Conservation (phyloP, 1,140 invertebrate species). For the Leptinotarsa defecta region DNA sequence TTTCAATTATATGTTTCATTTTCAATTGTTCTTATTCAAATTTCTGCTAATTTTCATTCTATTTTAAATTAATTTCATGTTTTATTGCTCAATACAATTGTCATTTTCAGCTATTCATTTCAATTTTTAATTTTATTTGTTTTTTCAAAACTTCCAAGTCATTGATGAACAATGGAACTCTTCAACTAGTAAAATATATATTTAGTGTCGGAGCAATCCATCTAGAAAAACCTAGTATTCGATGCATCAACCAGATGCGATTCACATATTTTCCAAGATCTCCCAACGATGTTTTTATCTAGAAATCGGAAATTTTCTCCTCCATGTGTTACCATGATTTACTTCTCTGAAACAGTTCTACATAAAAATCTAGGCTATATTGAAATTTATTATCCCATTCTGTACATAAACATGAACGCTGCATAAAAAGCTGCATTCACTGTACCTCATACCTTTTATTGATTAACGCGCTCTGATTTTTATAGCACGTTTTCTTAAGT, state of each 20-base stretch:
- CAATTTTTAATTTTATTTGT: no score
- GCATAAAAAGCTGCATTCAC: background rate
- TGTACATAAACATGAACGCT: background rate
- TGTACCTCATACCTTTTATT: conserved; percentile 6
- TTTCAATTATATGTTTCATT: no score
- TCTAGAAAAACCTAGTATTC: no score
- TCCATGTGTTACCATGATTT: background rate
- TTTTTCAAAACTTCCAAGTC: no score
- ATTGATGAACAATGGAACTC: no score
- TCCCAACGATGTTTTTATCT: background rate
- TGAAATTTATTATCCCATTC: background rate
- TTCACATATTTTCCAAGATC: background rate
- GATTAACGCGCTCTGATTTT: background rate
- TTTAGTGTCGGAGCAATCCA: no score
- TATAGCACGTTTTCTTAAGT: background rate
- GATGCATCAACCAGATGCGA: background rate
- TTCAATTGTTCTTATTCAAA: no score
- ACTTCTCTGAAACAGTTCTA: background rate
- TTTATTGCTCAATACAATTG: no score
- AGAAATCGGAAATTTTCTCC: background rate
- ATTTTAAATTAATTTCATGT: no score
- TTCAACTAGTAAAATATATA: no score
- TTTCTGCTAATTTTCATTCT: no score
- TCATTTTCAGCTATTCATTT: no score
- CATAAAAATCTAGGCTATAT: conserved; percentile 1